These are phyloP conservation scores for Drymodes brunneopygia DNA, from an alignment of 2,113 vertebrate species.

Conservation along the genomic window DNA sequence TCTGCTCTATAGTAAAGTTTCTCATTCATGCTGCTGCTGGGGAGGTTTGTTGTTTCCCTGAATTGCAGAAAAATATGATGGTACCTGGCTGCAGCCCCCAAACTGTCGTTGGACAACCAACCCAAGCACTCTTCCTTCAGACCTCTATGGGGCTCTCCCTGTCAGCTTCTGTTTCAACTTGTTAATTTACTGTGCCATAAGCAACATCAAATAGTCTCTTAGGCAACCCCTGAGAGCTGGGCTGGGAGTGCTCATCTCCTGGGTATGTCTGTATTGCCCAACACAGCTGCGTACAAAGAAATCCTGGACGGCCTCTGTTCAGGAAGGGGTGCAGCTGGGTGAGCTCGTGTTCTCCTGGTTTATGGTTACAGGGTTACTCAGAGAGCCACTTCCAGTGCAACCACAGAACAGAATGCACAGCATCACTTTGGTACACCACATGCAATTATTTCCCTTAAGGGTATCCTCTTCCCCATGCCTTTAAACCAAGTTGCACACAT, in stretches of 20 bases:
- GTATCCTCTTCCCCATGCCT: not conserved
- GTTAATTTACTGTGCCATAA: constrained; percentile 12
- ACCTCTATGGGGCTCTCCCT: not conserved
- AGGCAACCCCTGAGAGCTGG: not conserved
- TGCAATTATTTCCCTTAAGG: not conserved
- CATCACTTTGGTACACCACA: not conserved
- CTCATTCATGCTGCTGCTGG: not conserved
- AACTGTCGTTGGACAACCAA: not conserved
- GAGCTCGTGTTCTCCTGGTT: not conserved
- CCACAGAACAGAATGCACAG: not conserved
- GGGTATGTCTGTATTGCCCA: not conserved
- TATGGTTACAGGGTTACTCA: not conserved
- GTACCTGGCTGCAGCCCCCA: not conserved
- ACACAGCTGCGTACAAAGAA: not conserved
- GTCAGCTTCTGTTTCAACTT: constrained; percentile 36
- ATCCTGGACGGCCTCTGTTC: not conserved
- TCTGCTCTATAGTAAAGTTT: not conserved
- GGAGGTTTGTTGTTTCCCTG: not conserved
- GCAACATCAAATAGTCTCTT: not conserved
- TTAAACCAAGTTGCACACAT: not conserved
- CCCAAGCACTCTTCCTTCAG: not conserved
- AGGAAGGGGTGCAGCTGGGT: constrained; percentile 10
- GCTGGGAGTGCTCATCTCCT: not conserved
- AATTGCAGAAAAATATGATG: fast-evolving
- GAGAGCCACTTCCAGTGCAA: not conserved